Conservation (phyloP, 2,888 invertebrate species). For the Parnassius glacialis region DNA sequence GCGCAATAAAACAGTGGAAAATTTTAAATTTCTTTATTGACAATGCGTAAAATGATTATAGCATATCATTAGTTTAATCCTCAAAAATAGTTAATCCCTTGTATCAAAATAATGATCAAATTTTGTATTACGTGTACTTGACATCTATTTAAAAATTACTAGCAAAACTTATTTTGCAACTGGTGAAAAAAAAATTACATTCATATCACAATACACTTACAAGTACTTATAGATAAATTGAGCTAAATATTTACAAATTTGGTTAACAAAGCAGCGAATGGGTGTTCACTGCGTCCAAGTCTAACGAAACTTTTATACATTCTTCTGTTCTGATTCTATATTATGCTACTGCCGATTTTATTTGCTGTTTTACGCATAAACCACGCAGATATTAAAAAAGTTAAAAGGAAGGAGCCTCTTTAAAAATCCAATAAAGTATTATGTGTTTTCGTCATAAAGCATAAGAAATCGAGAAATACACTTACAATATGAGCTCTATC, state of each 20-base stretch:
- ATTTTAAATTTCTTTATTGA: constrained; percentile 44
- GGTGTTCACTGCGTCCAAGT: too few relatives aligned
- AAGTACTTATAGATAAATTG: constrained; percentile 57
- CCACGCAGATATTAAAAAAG: not conserved
- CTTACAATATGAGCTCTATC: too few relatives aligned
- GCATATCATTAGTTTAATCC: constrained; percentile 49
- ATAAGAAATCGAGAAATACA: too few relatives aligned
- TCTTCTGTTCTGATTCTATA: too few relatives aligned
- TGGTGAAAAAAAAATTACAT: constrained; percentile 46
- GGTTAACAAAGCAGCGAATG: constrained; percentile 33
- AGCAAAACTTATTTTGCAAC: constrained; percentile 43
- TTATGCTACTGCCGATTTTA: too few relatives aligned
- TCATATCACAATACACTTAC: constrained; percentile 70
- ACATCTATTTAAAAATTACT: constrained; percentile 40
- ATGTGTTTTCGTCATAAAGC: too few relatives aligned
- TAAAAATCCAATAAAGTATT: too few relatives aligned
- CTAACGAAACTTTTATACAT: too few relatives aligned
- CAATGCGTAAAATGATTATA: constrained; percentile 49
- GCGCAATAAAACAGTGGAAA: constrained; percentile 27
- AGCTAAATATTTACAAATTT: constrained; percentile 73
- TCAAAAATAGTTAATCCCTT: constrained; percentile 32
- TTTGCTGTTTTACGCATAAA: not conserved
- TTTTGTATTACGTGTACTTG: constrained; percentile 28
- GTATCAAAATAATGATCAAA: constrained; percentile 32
- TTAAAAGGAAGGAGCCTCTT: too few relatives aligned